These are phyloP conservation scores for Gallinago solitaria DNA, from an alignment of 2,797 vertebrate species.

Conservation along the genomic window DNA sequence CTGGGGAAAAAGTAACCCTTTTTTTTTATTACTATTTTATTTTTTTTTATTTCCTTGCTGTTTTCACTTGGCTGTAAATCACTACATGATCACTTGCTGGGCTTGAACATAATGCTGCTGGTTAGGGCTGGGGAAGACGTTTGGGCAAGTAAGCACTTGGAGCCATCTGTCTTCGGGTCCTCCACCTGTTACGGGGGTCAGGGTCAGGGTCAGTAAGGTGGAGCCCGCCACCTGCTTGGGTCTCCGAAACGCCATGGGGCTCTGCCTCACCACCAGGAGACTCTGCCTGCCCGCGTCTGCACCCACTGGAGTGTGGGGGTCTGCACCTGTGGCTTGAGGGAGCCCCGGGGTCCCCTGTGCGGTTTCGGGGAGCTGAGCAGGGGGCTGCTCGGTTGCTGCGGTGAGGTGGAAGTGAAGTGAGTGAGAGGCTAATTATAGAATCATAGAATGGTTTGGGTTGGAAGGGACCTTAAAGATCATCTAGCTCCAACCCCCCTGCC, in stretches of 20 bases:
- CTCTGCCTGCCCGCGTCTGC: neutral
- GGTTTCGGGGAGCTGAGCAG: rapidly evolving
- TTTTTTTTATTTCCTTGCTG: neutral
- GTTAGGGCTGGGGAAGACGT: rapidly evolving
- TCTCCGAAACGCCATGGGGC: neutral
- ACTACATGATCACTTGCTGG: rapidly evolving
- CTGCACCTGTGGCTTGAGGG: neutral
- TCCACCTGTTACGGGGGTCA: rapidly evolving
- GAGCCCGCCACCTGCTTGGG: rapidly evolving
- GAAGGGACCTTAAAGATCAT: too few relatives aligned
- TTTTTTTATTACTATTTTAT: neutral
- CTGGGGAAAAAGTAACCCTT: neutral
- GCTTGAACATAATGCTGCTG: neutral
- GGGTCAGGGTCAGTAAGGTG: rapidly evolving
- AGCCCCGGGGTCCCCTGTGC: rapidly evolving
- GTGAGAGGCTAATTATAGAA: neutral
- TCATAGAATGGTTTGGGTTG: too few relatives aligned
- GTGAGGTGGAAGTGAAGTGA: neutral
- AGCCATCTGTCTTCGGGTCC: neutral
- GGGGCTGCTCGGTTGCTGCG: neutral
- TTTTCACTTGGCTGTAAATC: neutral
- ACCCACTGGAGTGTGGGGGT: neutral
- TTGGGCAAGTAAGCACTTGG: neutral
- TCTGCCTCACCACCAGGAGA: rapidly evolving
- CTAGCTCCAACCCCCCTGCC: too few relatives aligned